Conservation (phyloP, 2,797 vertebrate genomes). For the Pangasius krempfi region DNA sequence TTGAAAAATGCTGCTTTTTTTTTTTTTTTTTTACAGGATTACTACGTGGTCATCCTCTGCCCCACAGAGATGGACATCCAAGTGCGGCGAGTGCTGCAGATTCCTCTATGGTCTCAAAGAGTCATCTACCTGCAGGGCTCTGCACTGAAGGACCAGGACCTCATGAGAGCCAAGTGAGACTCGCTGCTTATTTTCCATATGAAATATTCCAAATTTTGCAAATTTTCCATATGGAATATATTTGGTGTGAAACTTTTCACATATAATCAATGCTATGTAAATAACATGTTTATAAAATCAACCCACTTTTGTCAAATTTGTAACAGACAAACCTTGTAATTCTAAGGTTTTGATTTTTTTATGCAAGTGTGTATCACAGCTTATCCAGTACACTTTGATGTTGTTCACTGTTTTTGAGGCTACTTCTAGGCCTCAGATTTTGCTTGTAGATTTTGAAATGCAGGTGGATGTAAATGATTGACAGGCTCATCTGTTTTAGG, state of each 20-base stretch:
- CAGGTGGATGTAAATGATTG: background rate
- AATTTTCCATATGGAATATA: background rate
- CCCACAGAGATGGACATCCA: constrained; percentile 84
- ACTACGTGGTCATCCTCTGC: constrained; percentile 86
- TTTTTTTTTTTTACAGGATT: constrained; percentile 70
- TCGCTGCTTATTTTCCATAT: background rate
- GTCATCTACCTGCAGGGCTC: constrained; percentile 86
- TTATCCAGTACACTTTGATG: background rate
- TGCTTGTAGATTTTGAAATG: background rate
- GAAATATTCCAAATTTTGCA: background rate
- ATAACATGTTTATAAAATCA: background rate
- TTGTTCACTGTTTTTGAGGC: background rate
- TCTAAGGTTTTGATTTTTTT: background rate
- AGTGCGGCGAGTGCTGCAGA: constrained; percentile 83
- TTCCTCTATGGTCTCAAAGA: constrained; percentile 85
- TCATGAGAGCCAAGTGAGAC: constrained; percentile 85
- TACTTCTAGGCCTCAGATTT: background rate
- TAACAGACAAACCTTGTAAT: background rate
- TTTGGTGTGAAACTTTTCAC: background rate
- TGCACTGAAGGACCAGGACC: constrained; percentile 84
- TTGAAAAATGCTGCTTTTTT: background rate
- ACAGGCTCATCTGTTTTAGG: background rate
- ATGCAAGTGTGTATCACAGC: background rate
- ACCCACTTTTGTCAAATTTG: background rate
- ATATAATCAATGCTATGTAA: background rate